Evolutionary conservation across 2,888 invertebrate species (phyloP).

Genomic region (Mesodorylaimus sp.): DNA sequence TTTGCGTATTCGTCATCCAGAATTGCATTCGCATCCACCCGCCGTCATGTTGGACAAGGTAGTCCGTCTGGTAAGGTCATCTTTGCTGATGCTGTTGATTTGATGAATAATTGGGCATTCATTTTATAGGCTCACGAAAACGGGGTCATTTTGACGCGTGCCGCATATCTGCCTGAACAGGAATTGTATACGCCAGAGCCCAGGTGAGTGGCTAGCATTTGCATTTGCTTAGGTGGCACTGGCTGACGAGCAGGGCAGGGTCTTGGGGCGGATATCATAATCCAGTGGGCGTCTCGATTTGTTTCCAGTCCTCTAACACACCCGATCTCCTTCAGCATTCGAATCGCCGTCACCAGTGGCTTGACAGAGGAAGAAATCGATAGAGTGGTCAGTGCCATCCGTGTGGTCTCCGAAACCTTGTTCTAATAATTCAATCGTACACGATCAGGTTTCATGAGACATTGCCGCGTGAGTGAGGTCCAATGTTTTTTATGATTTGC

Average conservation of each 20-base stretch:
- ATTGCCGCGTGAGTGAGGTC: too few species aligned
- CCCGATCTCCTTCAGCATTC: conserved; percentile 19
- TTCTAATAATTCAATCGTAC: too few species aligned
- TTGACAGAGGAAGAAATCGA: conserved; percentile 27
- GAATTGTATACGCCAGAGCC: conserved; percentile 32
- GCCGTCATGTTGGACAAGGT: not conserved
- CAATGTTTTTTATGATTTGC: too few species aligned
- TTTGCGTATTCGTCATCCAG: not conserved
- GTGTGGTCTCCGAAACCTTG: too few species aligned
- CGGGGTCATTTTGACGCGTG: conserved; percentile 31
- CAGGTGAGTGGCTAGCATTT: conserved; percentile 25
- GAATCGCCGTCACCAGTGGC: conserved; percentile 28
- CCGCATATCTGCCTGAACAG: conserved; percentile 33
- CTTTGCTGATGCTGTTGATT: not conserved
- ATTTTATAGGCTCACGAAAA: conserved; percentile 23
- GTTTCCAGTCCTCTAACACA: too few species aligned
- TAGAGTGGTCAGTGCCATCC: conserved; percentile 14
- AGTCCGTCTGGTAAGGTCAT: not conserved
- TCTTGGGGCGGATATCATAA: too few species aligned
- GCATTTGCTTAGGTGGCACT: too few species aligned
- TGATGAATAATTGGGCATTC: not conserved
- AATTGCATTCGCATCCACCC: not conserved
- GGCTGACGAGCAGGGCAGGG: too few species aligned
- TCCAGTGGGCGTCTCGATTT: too few species aligned
- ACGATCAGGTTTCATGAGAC: too few species aligned